Conservation (phyloP, 2,113 vertebrate genomes). For the Beaufortia kweichowensis region DNA sequence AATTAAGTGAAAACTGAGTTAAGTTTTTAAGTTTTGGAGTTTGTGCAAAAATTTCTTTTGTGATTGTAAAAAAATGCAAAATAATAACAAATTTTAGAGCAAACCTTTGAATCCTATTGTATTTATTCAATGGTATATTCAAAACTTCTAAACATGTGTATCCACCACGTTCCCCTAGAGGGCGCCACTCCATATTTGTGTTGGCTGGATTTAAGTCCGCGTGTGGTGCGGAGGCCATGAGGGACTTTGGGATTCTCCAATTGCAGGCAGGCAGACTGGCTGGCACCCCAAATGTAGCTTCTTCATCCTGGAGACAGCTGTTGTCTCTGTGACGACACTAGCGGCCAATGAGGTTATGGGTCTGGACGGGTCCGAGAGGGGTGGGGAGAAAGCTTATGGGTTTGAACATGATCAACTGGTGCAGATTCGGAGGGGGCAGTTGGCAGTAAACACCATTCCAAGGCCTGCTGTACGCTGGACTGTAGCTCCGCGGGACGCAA, state of each 20-base stretch:
- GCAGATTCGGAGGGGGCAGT: constrained; percentile 64
- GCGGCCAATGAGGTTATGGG: constrained; percentile 65
- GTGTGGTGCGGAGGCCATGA: constrained; percentile 64
- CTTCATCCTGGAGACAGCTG: constrained; percentile 81
- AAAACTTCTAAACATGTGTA: not conserved
- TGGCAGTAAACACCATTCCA: constrained; percentile 83
- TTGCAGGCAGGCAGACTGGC: constrained; percentile 86
- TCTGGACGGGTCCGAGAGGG: constrained; percentile 31
- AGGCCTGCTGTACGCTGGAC: constrained; percentile 54
- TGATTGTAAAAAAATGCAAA: too few species aligned
- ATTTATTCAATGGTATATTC: too few species aligned
- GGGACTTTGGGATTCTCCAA: constrained; percentile 75
- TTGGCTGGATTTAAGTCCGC: constrained; percentile 49
- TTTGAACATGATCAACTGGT: constrained; percentile 59
- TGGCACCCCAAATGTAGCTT: constrained; percentile 85
- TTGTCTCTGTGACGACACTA: constrained; percentile 75
- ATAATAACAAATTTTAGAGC: too few species aligned
- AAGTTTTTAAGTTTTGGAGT: too few species aligned
- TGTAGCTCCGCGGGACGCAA: constrained; percentile 35
- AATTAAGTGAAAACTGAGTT: too few species aligned
- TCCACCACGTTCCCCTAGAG: constrained; percentile 57
- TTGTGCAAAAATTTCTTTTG: too few species aligned
- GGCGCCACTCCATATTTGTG: constrained; percentile 61
- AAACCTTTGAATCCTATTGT: too few species aligned
- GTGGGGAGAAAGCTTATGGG: constrained; percentile 52